phyloP scores from a whole-genome alignment of 2,888 invertebrate species.

The Yponomeuta plumbellus region DNA sequence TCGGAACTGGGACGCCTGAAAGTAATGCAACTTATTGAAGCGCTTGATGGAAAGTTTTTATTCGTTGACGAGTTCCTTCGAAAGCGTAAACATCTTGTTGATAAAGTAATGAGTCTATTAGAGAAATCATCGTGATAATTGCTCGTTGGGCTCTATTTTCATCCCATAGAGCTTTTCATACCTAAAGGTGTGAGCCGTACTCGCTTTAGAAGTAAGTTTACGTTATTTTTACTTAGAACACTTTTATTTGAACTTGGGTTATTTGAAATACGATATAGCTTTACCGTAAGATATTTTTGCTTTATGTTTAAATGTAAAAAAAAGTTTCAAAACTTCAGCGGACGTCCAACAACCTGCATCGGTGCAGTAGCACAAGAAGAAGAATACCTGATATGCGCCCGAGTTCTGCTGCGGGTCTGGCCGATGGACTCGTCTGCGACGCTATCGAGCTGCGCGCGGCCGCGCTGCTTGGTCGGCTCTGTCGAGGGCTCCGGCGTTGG shows the following conservation, averaged over 20 bases:
- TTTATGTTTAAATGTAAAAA: too few species aligned
- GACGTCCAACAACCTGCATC: not conserved
- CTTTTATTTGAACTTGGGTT: too few species aligned
- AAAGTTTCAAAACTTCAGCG: too few species aligned
- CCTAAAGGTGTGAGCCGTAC: too few species aligned
- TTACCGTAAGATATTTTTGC: too few species aligned
- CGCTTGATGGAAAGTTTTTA: not conserved
- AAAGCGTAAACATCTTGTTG: not conserved
- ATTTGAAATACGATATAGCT: too few species aligned
- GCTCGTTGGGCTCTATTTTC: not conserved
- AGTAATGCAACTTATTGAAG: slow-evolving; percentile 19
- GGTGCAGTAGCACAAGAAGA: not conserved
- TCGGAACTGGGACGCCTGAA: slow-evolving; percentile 85
- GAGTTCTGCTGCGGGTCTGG: slow-evolving; percentile 72
- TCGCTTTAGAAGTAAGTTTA: too few species aligned
- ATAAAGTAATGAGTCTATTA: not conserved
- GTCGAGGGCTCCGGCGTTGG: slow-evolving; percentile 61
- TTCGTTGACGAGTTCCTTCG: not conserved
- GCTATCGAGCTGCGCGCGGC: slow-evolving; percentile 57
- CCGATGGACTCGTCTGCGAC: slow-evolving; percentile 67
- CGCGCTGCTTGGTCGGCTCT: slow-evolving; percentile 46
- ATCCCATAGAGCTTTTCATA: not conserved
- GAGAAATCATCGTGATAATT: not conserved
- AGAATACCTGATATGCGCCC: slow-evolving; percentile 76
- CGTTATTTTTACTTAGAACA: too few species aligned